Evolutionary conservation across 37 sponge, comb jelly and placozoan genomes (phyloP), one percentile per base, ranked within the genome.

Genomic region (Axinella damicornis): DNA sequence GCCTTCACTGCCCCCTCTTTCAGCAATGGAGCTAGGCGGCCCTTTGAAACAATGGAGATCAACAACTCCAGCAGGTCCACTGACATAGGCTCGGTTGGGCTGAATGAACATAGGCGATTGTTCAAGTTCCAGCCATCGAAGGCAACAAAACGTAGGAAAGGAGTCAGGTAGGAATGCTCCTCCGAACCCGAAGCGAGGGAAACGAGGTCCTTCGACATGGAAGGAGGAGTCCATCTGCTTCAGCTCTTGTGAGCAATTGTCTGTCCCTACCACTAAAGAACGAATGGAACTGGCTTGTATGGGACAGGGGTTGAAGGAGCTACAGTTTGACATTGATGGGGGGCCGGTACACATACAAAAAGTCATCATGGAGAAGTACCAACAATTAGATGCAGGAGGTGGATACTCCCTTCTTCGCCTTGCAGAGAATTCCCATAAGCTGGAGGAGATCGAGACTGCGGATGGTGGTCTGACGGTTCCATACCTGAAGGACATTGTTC

Each of bases 401-500:
- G 81, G 81, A 1, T 69, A 81, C 58, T 25, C 81, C 1, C 69
- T 81, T 19, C 55, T 81, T 11, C 69, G 71, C 0, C 57, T 81
- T 30, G 77, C 71, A 46, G 81, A 53, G 30, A 81, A 65, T 81
- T 67, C 81, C 36, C 35, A 67, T 54, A 65, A 9, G 13, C 2
- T 81, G 53, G 54, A 41, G 21, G 81, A 69, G 41, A 55, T 14
- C 4, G 46, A 46, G 9, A 9, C 6, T 4, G 71, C 81, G 12
- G 70, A 46, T 15, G 24, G 70, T 30, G 71, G 81, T 30, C 0
- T 81, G 33, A 59, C 59, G 35, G 83, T 83, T 27, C 5, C 36
- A 57, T 83, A 83, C 39, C 34, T 83, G 12, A 83, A 56, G 36
- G 83, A 83, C 32, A 83, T 83, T 1, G n/a, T 81, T 36, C 41